A percentile compares a stretch with the other conserved stretches of the same genome.
Evolutionary conservation across 2,113 vertebrate genomes (phyloP).

Genomic region (Carlito syrichta): DNA sequence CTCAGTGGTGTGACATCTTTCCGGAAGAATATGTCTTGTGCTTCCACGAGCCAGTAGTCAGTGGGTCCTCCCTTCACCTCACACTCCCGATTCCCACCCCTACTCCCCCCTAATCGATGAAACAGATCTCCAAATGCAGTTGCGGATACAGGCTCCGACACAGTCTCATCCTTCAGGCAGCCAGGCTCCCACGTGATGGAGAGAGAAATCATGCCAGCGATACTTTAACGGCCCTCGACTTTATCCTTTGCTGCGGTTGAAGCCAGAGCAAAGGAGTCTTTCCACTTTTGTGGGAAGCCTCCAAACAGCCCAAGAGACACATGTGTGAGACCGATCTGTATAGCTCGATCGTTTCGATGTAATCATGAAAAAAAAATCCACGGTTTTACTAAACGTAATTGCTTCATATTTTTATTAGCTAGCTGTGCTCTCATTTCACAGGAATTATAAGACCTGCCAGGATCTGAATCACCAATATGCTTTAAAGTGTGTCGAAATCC

Average conservation of each 20-base stretch:
- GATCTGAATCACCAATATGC: slow-evolving; percentile 76
- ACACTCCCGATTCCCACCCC: slow-evolving; percentile 78
- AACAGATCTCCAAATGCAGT: slow-evolving; percentile 84
- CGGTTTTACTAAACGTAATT: slow-evolving; percentile 75
- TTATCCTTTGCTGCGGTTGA: slow-evolving; percentile 73
- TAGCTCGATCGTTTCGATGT: slow-evolving; percentile 60
- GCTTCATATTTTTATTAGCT: slow-evolving; percentile 68
- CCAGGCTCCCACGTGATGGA: slow-evolving; percentile 79
- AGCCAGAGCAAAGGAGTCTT: slow-evolving; percentile 59
- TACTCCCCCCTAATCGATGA: slow-evolving; percentile 83
- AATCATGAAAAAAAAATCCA: background rate
- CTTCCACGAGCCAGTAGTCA: slow-evolving; percentile 80
- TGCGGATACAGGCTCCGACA: slow-evolving; percentile 82
- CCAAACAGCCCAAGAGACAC: background rate
- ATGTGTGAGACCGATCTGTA: background rate
- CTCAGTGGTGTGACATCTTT: slow-evolving; percentile 86
- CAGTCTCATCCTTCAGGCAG: slow-evolving; percentile 81
- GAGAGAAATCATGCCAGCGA: slow-evolving; percentile 79
- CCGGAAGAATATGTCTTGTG: slow-evolving; percentile 83
- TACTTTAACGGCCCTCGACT: slow-evolving; percentile 80
- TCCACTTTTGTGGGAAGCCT: background rate
- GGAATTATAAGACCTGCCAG: slow-evolving; percentile 77
- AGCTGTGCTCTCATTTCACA: slow-evolving; percentile 75
- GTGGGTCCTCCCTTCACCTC: slow-evolving; percentile 78
- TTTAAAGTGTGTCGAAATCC: slow-evolving; percentile 69